Conservation (phyloP, 2,888 invertebrate species). For the Epicampocera succincta region DNA sequence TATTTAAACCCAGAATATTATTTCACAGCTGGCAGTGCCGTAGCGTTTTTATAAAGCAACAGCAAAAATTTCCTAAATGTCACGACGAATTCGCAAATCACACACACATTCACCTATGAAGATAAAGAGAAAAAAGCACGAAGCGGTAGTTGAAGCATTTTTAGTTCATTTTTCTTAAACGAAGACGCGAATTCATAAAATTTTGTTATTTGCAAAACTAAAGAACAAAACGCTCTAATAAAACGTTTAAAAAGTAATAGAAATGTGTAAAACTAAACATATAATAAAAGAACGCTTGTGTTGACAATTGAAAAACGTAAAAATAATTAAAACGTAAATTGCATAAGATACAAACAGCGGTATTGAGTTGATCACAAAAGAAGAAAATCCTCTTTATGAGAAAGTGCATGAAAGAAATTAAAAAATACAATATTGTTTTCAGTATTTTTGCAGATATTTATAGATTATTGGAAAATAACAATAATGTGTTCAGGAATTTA, state of each 20-base stretch:
- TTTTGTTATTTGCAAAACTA: slow-evolving; percentile 49
- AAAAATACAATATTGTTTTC: not conserved
- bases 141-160: slow-evolving; percentile 68
- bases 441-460: not conserved
- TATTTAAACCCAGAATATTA: slow-evolving; percentile 39
- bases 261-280: slow-evolving; percentile 20
- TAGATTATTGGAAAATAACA: slow-evolving; percentile 16
- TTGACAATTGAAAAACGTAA: slow-evolving; percentile 40
- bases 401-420: slow-evolving; percentile 7
- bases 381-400: slow-evolving; percentile 12
- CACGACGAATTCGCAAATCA: slow-evolving; percentile 53
- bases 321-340: slow-evolving; percentile 62
- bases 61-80: slow-evolving; percentile 39
- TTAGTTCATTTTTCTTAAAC: slow-evolving; percentile 68
- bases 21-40: slow-evolving; percentile 48
- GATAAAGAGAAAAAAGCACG: slow-evolving; percentile 61
- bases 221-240: slow-evolving; percentile 43
- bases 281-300: slow-evolving; percentile 49
- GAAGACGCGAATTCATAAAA: slow-evolving; percentile 66
- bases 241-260: slow-evolving; percentile 49
- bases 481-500: slow-evolving; percentile 23
- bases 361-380: slow-evolving; percentile 15
- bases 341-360: slow-evolving; percentile 65
- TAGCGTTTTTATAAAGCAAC: not conserved
- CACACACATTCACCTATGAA: slow-evolving; percentile 27